Evolutionary conservation across 2,888 invertebrate species (phyloP).

Genomic region (Eupithecia subfuscata): DNA sequence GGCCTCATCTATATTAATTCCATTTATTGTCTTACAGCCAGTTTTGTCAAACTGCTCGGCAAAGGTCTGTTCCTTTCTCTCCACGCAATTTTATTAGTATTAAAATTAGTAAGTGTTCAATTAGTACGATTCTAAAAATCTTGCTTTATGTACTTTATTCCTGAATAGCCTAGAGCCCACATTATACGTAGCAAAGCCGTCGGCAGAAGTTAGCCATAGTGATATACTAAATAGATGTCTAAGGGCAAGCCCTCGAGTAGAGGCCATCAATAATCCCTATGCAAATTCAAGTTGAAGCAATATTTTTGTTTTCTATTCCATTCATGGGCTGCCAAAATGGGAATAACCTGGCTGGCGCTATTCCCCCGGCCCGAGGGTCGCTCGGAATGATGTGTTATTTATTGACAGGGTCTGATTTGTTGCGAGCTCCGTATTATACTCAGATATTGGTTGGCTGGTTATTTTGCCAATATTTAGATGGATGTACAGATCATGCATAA

Average conservation of each 20-base stretch:
- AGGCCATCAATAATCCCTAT: neutral
- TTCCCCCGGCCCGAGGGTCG: neutral
- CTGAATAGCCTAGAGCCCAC: neutral
- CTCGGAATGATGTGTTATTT: slow-evolving; percentile 5
- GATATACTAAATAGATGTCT: neutral
- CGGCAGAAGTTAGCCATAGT: neutral
- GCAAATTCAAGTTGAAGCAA: slow-evolving; percentile 2
- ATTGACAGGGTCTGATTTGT: slow-evolving; percentile 8
- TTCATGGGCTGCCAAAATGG: slow-evolving; percentile 4
- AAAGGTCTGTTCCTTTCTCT: neutral
- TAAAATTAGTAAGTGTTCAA: neutral
- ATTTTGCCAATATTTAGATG: slow-evolving; percentile 5
- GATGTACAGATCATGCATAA: neutral
- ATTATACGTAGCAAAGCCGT: neutral
- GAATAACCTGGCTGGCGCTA: neutral
- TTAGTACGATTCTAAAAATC: neutral
- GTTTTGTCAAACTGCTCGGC: neutral
- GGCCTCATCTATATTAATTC: neutral
- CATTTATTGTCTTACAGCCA: neutral
- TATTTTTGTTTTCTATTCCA: slow-evolving; percentile 2
- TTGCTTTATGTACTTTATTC: neutral
- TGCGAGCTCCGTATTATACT: neutral
- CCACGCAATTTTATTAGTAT: neutral
- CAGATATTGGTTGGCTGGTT: neutral
- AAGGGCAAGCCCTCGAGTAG: neutral